A percentile compares a stretch with the other conserved stretches of the same genome.
phyloP scores from a whole-genome alignment of 2,888 invertebrate genomes.

The Chydorus sphaericus region DNA sequence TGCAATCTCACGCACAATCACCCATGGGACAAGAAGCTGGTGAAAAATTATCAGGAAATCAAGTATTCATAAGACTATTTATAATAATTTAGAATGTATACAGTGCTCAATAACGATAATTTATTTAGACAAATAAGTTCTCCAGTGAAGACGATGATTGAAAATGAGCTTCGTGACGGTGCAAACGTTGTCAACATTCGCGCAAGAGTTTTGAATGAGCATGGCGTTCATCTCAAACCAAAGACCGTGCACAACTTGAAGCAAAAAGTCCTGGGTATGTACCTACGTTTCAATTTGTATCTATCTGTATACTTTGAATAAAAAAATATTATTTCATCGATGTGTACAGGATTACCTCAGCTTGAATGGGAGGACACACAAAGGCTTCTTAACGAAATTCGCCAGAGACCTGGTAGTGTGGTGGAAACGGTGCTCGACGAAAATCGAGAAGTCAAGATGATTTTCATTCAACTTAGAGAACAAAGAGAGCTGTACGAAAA shows the following conservation, averaged over 20 bases:
- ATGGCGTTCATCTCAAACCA: neutral
- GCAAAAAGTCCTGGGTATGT: neutral
- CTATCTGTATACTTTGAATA: neutral
- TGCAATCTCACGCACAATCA: neutral
- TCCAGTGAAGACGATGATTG: no score
- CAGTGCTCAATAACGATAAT: no score
- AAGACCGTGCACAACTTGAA: neutral
- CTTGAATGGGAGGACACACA: neutral
- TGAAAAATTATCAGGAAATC: neutral
- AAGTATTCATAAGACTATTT: no score
- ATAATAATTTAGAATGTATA: no score
- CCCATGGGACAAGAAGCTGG: neutral
- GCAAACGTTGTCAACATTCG: neutral
- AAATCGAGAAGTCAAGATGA: neutral
- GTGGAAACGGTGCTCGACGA: neutral
- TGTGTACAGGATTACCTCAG: neutral
- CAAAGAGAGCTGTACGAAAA: neutral
- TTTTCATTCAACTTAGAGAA: neutral
- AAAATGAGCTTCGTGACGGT: neutral
- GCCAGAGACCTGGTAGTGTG: neutral
- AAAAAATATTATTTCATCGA: neutral
- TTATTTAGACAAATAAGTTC: no score
- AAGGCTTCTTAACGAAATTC: neutral
- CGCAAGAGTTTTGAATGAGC: neutral
- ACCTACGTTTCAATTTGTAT: no score